Percentiles rank a stretch among this genome's conserved stretches.
phyloP scores from a whole-genome alignment of 2,888 invertebrate genomes.

The Allolobophora icterica region DNA sequence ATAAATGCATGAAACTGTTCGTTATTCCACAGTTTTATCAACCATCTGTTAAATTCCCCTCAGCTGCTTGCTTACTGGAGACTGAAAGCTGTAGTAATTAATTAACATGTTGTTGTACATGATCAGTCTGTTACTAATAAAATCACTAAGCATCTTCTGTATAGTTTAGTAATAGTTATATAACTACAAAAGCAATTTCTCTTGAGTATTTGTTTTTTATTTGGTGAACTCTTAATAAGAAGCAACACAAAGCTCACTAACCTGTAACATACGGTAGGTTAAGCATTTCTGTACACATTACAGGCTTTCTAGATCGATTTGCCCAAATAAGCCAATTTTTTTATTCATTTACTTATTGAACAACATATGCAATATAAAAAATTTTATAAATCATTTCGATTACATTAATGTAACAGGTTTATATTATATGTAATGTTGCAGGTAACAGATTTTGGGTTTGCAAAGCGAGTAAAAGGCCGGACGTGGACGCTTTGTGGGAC shows the following conservation, averaged over 20 bases:
- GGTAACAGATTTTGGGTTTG: conserved; percentile 99
- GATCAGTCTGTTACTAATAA: too few species aligned
- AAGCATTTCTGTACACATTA: too few species aligned
- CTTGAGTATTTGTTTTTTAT: background rate
- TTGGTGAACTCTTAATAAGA: background rate
- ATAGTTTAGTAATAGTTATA: background rate
- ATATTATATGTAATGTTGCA: conserved; percentile 71
- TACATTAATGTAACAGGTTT: background rate
- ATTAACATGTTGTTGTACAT: too few species aligned
- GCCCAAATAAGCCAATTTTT: too few species aligned
- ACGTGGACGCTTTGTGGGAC: conserved; percentile 99
- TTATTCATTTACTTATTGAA: too few species aligned
- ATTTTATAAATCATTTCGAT: background rate
- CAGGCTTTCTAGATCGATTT: too few species aligned
- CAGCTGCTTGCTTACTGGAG: background rate
- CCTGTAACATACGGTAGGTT: too few species aligned
- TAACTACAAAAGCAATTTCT: background rate
- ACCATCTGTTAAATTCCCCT: background rate
- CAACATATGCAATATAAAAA: too few species aligned
- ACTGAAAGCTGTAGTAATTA: background rate
- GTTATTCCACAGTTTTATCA: too few species aligned
- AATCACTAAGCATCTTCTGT: too few species aligned
- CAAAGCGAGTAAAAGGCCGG: conserved; percentile 97
- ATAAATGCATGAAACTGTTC: too few species aligned
- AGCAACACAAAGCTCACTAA: background rate